These are phyloP conservation scores for Staurois parvus DNA, from an alignment of 2,797 vertebrate species.

Conservation along the genomic window DNA sequence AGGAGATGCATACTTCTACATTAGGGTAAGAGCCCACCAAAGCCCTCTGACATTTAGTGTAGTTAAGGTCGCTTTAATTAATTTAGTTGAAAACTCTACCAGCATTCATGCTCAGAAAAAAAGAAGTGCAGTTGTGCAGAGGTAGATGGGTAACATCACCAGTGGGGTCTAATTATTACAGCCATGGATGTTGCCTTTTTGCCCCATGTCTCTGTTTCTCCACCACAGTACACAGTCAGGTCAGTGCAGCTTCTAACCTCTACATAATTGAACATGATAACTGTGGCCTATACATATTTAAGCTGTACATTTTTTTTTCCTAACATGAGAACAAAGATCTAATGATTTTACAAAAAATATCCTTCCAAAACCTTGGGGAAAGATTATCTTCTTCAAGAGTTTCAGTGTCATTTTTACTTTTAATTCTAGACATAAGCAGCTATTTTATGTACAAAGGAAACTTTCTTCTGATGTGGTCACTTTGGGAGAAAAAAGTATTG, in stretches of 20 bases:
- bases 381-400: constrained; percentile 27
- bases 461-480: constrained; percentile 19
- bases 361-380: constrained; percentile 9
- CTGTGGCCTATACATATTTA: background rate
- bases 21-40: too few species aligned
- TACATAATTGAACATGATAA: background rate
- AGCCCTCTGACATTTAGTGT: too few species aligned
- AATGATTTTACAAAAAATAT: constrained; percentile 6
- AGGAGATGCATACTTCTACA: too few species aligned
- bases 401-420: constrained; percentile 26
- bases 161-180: too few species aligned
- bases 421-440: constrained; percentile 38
- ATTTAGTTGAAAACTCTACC: too few species aligned
- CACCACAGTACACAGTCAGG: too few species aligned
- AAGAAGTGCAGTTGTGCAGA: too few species aligned
- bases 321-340: background rate
- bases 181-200: too few species aligned
- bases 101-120: too few species aligned
- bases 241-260: background rate
- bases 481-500: constrained; percentile 38
- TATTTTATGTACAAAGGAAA: constrained; percentile 48
- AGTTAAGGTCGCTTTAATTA: too few species aligned
- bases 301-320: background rate
- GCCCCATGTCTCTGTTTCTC: too few species aligned
- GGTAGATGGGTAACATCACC: too few species aligned